Conservation (phyloP, 2,888 invertebrate species). For the Diploptera punctata region DNA sequence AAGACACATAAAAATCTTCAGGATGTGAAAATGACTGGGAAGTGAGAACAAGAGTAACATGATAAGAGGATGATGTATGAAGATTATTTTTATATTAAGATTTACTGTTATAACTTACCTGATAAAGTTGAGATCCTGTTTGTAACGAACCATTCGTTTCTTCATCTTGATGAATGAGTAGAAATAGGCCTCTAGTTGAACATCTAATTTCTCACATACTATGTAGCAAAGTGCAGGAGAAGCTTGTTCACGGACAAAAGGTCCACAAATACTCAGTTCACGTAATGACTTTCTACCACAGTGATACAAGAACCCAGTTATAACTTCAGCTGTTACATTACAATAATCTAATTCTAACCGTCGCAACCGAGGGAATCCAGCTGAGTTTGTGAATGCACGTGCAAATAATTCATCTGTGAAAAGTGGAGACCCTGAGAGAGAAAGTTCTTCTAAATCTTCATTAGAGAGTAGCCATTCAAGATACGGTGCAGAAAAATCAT, state of each 20-base stretch:
- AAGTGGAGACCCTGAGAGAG: constrained; percentile 43
- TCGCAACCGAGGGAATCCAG: constrained; percentile 40
- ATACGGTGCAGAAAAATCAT: constrained; percentile 41
- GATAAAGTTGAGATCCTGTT: constrained; percentile 37
- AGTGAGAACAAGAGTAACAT: too few relatives aligned
- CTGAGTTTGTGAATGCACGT: constrained; percentile 38
- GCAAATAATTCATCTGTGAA: constrained; percentile 42
- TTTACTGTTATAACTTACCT: constrained; percentile 23
- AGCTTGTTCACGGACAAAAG: constrained; percentile 44
- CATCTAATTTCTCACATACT: constrained; percentile 43
- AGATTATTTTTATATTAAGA: too few relatives aligned
- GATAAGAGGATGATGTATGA: too few relatives aligned
- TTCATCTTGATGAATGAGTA: constrained; percentile 44
- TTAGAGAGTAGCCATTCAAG: constrained; percentile 43
- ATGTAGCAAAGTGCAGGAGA: constrained; percentile 43
- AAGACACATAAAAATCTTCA: too few relatives aligned
- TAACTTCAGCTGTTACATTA: constrained; percentile 42
- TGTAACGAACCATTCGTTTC: constrained; percentile 43
- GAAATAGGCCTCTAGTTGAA: constrained; percentile 43
- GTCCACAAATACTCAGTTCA: constrained; percentile 44
- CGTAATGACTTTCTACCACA: constrained; percentile 41
- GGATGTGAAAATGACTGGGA: too few relatives aligned
- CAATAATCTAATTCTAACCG: constrained; percentile 44
- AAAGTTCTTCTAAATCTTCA: constrained; percentile 41
- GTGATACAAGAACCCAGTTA: constrained; percentile 41